Base-by-base conservation (phyloP, 1,140 invertebrate genomes). In the Musca vetustissima region DNA sequence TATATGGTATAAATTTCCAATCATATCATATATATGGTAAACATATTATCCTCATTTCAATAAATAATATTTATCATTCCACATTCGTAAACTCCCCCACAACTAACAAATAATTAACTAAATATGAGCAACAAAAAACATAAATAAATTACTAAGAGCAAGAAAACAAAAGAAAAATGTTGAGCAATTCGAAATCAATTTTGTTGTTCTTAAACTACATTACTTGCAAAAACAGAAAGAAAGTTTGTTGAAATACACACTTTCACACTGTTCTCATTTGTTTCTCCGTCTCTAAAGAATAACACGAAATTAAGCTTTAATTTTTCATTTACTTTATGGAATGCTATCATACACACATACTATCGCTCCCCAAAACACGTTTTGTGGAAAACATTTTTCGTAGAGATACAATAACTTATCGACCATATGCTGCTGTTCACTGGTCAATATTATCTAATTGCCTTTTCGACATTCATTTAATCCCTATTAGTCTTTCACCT, bases 391-490 rank as follows among this genome's bases (percentile, higher is more conserved):
- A 53, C 49, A 24, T n/a, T n/a, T 25, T 65, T 47, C 50, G 25
- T 11, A 47, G 14, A 17, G 21, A 43, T 7, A 55, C 36, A 55
- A 21, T 19, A 36, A 43, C 36, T 43, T 21, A 22, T 19, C 28
- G 11, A 36, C n/a, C 68, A 36, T 69, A 64, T 57, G 32, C 52
- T 69, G 49, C 57, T 69, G 66, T 32, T 55, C 52, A 52, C 55
- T 55, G 55, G 66, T 67, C 57, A 65, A 65, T 24, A 22, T 70
- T 76, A 78, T 78, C 78, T 80, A 80, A 80, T 80, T 80, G 78
- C 76, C 78, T 80, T 79, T 75, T 80, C 78, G 78, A 80, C 78
- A 80, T 80, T 73, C 78, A 80, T 80, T 80, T 80, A 80, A 80
- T 80, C 78, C 78, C 75, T 80, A 80, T 79, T 80, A 80, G 78